These are phyloP conservation scores for Seira ritae DNA, from an alignment of 2,888 invertebrate species.

Conservation along the genomic window DNA sequence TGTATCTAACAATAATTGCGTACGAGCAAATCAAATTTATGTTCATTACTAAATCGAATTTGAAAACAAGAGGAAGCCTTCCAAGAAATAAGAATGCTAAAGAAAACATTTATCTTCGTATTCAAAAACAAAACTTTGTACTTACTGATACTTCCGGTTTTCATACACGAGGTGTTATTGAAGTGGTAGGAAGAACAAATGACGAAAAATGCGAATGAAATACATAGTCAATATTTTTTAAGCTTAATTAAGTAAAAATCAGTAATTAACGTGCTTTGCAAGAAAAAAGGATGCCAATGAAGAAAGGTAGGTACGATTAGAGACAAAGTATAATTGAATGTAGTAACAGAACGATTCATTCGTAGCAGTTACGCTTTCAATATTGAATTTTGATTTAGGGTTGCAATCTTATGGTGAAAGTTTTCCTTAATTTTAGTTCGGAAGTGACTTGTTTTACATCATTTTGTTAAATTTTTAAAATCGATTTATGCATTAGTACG, in stretches of 20 bases:
- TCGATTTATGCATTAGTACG: not conserved
- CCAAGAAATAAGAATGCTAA: not conserved
- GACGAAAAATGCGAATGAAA: not conserved
- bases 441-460: not conserved
- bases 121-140: not conserved
- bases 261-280: not conserved
- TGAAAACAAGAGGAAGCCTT: conserved; percentile 8
- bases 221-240: not conserved
- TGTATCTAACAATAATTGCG: not conserved
- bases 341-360: not conserved
- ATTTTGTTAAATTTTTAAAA: not conserved
- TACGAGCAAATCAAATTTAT: not conserved
- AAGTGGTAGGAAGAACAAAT: not conserved
- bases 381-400: not conserved
- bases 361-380: not conserved
- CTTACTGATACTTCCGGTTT: conserved; percentile 11
- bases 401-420: not conserved
- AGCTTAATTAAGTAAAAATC: not conserved
- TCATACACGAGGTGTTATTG: not conserved
- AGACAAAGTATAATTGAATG: not conserved
- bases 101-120: too few species aligned
- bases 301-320: not conserved
- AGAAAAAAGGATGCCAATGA: not conserved
- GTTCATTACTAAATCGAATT: not conserved
- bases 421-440: not conserved